Base-by-base conservation (phyloP, 2,797 vertebrate species). In the Alosa sapidissima region DNA sequence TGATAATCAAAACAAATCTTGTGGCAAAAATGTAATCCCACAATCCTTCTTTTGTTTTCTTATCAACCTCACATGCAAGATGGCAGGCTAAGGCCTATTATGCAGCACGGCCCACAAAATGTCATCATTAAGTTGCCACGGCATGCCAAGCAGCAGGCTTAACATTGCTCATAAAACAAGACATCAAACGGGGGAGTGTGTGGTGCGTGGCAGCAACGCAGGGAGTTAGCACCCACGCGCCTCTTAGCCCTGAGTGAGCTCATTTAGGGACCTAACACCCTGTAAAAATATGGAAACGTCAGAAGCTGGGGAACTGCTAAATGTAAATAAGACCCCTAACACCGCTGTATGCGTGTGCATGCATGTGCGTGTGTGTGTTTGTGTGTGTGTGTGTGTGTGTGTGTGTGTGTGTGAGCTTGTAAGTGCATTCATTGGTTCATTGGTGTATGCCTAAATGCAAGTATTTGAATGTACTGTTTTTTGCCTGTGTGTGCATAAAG, bases 101-200 rank as follows among this genome's bases (percentile, higher is more conserved):
- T 6, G 62, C 41, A 62, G 19, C n/a, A 49, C 48, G 48, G 13
- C 49, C 84, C 82, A 84, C 62, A 82, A 24, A 81, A 86, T 89
- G 68, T 81, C 86, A 89, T 88, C 60, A 51, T 86, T 81, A 78
- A 86, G 83, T 87, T 87, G 85, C 89, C 84, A 83, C 51, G 65
- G 82, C 86, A 62, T n/a, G 87, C 85, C 85, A 88, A 88, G 91
- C 89, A 87, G 88, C 87, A 90, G 91, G 85, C 85, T 84, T 87
- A 88, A 91, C 91, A 89, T 88, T 62, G 89, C 86, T 89, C 88
- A 89, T 92, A 91, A 94, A 94, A 91, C n/a, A 19, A 3, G 89
- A 93, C 90, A 93, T 93, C 91, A 93, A 93, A 94, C 21, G 87
- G 72, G 16, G 41, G 72, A 13, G 68, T 72, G 68, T 72, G 36